Evolutionary conservation across 2,888 invertebrate genomes (phyloP).

Genomic region (Cerastis rubricosa): DNA sequence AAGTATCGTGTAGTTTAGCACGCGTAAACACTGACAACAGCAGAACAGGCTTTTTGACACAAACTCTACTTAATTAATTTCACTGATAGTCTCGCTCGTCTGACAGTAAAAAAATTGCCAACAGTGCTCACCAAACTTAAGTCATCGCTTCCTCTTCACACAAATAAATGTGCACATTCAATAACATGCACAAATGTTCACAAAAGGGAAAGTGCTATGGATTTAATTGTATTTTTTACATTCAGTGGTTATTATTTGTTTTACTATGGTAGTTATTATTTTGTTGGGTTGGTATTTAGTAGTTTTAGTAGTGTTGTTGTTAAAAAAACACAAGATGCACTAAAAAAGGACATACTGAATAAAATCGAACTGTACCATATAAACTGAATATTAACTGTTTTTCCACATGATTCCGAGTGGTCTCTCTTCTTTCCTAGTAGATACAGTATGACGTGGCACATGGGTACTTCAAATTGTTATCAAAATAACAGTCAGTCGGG

Average conservation of each 20-base stretch:
- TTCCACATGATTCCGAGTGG: conserved; percentile 10
- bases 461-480: conserved; percentile 23
- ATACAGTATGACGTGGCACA: conserved; percentile 15
- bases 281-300: conserved; percentile 1
- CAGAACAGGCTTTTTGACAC: not conserved
- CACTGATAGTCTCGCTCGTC: not conserved
- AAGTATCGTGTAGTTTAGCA: not conserved
- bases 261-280: conserved; percentile 3
- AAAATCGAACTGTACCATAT: not conserved
- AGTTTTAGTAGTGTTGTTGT: conserved; percentile 28
- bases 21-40: not conserved
- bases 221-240: not conserved
- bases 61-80: not conserved
- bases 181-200: conserved; percentile 15
- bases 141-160: not conserved
- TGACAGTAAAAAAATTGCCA: not conserved
- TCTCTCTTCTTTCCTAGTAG: not conserved
- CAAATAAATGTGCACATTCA: conserved; percentile 13
- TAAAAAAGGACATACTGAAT: not conserved
- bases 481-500: conserved; percentile 1
- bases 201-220: not conserved
- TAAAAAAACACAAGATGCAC: conserved; percentile 30
- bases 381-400: not conserved
- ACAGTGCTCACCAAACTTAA: not conserved
- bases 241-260: not conserved